phyloP scores from a whole-genome alignment of 2,888 invertebrate species.

The Cephus sareptanus region DNA sequence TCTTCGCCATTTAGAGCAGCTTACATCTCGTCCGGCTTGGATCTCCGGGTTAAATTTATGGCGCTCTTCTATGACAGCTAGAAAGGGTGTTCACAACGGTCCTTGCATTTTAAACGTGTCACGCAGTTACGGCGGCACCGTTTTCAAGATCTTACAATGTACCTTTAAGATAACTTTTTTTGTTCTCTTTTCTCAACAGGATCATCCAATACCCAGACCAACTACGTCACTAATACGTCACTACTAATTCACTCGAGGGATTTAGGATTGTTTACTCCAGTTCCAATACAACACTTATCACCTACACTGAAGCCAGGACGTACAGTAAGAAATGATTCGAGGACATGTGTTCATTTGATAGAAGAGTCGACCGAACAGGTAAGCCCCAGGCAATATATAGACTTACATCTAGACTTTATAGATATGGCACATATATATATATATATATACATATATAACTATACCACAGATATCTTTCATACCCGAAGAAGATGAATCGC shows the following conservation, averaged over 20 bases:
- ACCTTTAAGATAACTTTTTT: background rate
- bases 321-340: conserved; percentile 1
- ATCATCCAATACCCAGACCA: background rate
- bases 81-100: conserved; percentile 34
- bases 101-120: conserved; percentile 34
- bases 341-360: conserved; percentile 7
- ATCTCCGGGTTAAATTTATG: conserved; percentile 39
- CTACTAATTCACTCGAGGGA: background rate
- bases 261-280: background rate
- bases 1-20: conserved; percentile 44
- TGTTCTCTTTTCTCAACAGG: background rate
- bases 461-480: background rate
- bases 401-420: background rate
- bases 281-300: background rate
- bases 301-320: background rate
- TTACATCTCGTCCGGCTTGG: conserved; percentile 17
- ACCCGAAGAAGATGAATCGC: background rate
- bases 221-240: background rate
- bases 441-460: background rate
- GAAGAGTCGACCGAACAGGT: conserved; percentile 1
- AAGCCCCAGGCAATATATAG: background rate
- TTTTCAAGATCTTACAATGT: background rate
- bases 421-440: background rate
- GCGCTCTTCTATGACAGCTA: conserved; percentile 27
- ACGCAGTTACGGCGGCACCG: background rate